Evolutionary conservation across 2,113 vertebrate species (phyloP).

Genomic region (Pimephales promelas): DNA sequence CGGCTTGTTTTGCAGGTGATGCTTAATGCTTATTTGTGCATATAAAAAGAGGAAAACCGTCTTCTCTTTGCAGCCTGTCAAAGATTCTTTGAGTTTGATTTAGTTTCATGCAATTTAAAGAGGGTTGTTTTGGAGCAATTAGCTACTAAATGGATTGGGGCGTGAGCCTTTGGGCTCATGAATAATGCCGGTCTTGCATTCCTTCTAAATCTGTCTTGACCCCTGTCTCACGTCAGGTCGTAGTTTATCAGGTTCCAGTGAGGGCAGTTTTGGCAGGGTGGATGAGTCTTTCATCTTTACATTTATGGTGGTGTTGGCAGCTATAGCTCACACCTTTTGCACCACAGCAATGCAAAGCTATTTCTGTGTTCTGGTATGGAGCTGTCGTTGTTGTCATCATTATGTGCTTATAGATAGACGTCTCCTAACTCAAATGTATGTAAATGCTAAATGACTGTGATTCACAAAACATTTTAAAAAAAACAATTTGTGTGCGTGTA

Average conservation of each 20-base stretch:
- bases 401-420: slow-evolving; percentile 43
- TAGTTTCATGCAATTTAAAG: not conserved
- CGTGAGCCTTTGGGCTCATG: not conserved
- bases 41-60: not conserved
- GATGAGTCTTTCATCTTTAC: slow-evolving; percentile 52
- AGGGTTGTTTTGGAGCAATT: not conserved
- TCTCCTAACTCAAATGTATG: not conserved
- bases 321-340: slow-evolving; percentile 75
- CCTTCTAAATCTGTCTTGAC: slow-evolving; percentile 24
- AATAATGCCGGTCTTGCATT: slow-evolving; percentile 2
- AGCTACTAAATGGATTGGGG: not conserved
- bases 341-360: slow-evolving; percentile 70
- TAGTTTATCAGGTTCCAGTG: slow-evolving; percentile 25
- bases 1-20: not conserved
- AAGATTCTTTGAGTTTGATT: not conserved
- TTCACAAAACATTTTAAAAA: no score
- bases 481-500: no score
- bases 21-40: not conserved
- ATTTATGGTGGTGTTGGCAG: slow-evolving; percentile 61
- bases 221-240: not conserved
- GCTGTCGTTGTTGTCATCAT: slow-evolving; percentile 38
- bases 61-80: not conserved
- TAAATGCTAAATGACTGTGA: not conserved
- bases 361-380: slow-evolving; percentile 62
- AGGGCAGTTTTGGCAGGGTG: slow-evolving; percentile 35